Conservation (phyloP, 2,797 vertebrate species). For the Staurois parvus region DNA sequence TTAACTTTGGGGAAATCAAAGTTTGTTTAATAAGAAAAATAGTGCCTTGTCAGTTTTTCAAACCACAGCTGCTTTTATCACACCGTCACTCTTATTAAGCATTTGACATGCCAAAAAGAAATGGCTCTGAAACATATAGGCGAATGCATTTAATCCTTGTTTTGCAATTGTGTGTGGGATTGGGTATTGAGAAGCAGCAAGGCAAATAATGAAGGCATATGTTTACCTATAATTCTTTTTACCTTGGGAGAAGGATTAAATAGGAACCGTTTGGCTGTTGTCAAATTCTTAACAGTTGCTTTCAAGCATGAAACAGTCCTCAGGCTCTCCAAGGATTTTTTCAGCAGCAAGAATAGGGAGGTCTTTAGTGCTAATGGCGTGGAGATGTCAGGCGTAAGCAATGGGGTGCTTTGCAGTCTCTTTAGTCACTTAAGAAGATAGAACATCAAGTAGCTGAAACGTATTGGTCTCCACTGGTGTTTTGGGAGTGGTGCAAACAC, state of each 20-base stretch:
- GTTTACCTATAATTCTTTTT: slow-evolving; percentile 90
- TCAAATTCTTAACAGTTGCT: slow-evolving; percentile 87
- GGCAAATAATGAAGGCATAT: slow-evolving; percentile 91
- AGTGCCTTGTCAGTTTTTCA: slow-evolving; percentile 43
- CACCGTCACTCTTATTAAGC: slow-evolving; percentile 72
- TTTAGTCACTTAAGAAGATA: slow-evolving; percentile 83
- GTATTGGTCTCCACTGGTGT: slow-evolving; percentile 72
- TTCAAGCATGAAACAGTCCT: slow-evolving; percentile 88
- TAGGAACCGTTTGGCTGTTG: slow-evolving; percentile 87
- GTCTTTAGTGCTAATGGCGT: slow-evolving; percentile 87
- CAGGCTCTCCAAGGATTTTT: slow-evolving; percentile 83
- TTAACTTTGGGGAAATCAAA: slow-evolving; percentile 40
- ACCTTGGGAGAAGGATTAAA: slow-evolving; percentile 90
- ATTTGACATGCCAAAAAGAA: slow-evolving; percentile 73
- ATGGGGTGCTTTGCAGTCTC: slow-evolving; percentile 81
- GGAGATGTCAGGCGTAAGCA: slow-evolving; percentile 80
- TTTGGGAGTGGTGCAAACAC: slow-evolving; percentile 76
- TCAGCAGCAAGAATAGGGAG: slow-evolving; percentile 84
- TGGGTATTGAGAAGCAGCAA: slow-evolving; percentile 87
- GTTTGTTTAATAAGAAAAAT: slow-evolving; percentile 45
- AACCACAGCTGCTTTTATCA: slow-evolving; percentile 67
- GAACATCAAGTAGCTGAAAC: slow-evolving; percentile 82
- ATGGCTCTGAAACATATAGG: slow-evolving; percentile 77
- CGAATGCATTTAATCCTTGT: slow-evolving; percentile 82
- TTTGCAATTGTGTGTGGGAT: slow-evolving; percentile 81